phyloP scores from a whole-genome alignment of 1,140 invertebrate genomes.

The Brachionus koreanus region DNA sequence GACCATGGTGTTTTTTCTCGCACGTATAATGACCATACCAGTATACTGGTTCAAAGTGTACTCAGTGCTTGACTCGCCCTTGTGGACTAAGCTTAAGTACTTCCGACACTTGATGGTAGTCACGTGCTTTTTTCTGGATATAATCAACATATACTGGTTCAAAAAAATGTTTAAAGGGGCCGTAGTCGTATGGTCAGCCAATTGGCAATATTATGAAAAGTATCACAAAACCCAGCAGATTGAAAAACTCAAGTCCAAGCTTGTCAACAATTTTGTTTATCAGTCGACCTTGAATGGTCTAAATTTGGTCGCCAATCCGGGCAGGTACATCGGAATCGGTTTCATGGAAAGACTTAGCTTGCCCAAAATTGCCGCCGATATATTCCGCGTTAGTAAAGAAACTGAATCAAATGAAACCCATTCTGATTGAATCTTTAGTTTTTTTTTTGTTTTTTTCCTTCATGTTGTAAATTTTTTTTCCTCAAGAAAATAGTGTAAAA shows the following conservation, averaged over 20 bases:
- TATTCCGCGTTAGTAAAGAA: background rate
- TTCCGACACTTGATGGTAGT: constrained; percentile 51
- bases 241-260: constrained; percentile 5
- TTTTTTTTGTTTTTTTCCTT: background rate
- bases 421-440: background rate
- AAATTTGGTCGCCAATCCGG: background rate
- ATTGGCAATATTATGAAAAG: constrained; percentile 37
- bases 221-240: constrained; percentile 30
- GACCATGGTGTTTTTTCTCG: constrained; percentile 53
- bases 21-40: constrained; percentile 51
- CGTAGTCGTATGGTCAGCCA: constrained; percentile 46
- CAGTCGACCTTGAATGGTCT: constrained; percentile 23
- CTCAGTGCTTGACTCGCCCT: constrained; percentile 49
- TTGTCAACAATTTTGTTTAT: constrained; percentile 9
- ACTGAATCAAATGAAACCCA: background rate
- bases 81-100: constrained; percentile 50
- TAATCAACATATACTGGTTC: constrained; percentile 55
- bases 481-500: background rate
- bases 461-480: background rate
- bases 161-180: constrained; percentile 52
- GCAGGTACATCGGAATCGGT: constrained; percentile 23
- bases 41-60: constrained; percentile 53
- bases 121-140: constrained; percentile 52
- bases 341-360: constrained; percentile 12
- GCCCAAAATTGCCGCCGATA: background rate